Evolutionary conservation across 2,797 vertebrate genomes (phyloP).

Genomic region (Pitangus sulphuratus): DNA sequence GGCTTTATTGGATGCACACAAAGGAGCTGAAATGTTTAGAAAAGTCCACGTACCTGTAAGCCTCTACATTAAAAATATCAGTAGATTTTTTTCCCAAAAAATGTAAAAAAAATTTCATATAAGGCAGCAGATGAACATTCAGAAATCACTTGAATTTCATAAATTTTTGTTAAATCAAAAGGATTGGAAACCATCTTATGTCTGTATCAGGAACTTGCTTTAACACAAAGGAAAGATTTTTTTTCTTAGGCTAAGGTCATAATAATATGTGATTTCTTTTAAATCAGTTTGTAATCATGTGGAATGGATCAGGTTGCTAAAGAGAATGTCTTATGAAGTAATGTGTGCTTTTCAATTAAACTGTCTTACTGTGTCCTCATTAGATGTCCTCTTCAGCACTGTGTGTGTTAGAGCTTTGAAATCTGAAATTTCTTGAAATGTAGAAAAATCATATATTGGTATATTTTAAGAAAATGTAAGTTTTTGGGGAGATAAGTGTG

Average conservation of each 20-base stretch:
- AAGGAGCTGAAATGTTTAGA: constrained; percentile 95
- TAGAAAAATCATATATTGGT: background rate
- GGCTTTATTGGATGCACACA: constrained; percentile 89
- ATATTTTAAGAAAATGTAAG: background rate
- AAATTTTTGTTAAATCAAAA: background rate
- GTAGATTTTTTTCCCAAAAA: background rate
- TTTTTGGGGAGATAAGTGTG: accelerated
- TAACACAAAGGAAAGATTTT: background rate
- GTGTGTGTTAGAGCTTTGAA: background rate
- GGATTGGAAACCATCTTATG: background rate
- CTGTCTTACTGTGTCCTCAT: background rate
- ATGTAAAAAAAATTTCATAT: background rate
- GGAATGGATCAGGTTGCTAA: background rate
- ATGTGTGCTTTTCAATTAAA: background rate
- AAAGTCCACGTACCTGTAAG: constrained; percentile 93
- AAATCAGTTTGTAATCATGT: background rate
- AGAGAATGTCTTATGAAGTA: background rate
- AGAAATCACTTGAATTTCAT: background rate
- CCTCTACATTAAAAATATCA: background rate
- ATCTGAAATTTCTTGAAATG: background rate
- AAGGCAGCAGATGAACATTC: background rate
- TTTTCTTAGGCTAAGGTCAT: background rate
- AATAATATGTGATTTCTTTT: background rate
- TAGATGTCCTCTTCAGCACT: background rate
- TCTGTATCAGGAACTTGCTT: background rate